Evolutionary conservation across 2,113 vertebrate genomes (phyloP).

Genomic region (Elephas maximus): DNA sequence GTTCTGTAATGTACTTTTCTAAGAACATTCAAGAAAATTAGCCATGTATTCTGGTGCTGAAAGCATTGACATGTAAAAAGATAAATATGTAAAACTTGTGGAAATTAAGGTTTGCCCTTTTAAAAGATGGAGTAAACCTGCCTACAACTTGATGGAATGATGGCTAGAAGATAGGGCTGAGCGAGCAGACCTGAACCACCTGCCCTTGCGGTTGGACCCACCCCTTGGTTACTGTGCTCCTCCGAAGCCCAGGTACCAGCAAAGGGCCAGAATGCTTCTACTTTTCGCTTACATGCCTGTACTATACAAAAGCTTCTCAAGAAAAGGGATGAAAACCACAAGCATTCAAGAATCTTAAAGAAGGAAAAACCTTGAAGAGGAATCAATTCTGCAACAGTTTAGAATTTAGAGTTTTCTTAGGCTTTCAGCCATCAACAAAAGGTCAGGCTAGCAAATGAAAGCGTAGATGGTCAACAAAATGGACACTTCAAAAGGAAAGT

Average conservation of each 20-base stretch:
- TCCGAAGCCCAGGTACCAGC: neutral
- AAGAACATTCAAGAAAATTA: neutral
- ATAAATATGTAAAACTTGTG: neutral
- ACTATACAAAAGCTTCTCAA: neutral
- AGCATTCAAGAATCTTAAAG: neutral
- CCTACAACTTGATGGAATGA: neutral
- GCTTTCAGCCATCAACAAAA: neutral
- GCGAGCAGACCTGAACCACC: rapidly evolving
- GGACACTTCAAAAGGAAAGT: neutral
- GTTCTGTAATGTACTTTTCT: neutral
- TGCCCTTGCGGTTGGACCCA: too few relatives aligned
- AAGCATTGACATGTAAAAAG: neutral
- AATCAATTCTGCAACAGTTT: neutral
- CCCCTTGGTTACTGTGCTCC: neutral
- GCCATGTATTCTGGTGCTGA: neutral
- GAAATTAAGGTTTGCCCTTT: neutral
- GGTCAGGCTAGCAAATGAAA: constrained; percentile 57
- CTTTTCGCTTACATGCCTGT: neutral
- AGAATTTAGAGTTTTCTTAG: neutral
- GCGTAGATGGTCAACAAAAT: neutral
- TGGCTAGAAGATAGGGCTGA: neutral
- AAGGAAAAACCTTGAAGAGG: neutral
- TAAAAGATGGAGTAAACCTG: neutral
- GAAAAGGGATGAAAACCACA: neutral
- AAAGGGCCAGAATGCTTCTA: neutral